phyloP scores from a whole-genome alignment of 2,113 vertebrate species.

The Erinaceus europaeus region DNA sequence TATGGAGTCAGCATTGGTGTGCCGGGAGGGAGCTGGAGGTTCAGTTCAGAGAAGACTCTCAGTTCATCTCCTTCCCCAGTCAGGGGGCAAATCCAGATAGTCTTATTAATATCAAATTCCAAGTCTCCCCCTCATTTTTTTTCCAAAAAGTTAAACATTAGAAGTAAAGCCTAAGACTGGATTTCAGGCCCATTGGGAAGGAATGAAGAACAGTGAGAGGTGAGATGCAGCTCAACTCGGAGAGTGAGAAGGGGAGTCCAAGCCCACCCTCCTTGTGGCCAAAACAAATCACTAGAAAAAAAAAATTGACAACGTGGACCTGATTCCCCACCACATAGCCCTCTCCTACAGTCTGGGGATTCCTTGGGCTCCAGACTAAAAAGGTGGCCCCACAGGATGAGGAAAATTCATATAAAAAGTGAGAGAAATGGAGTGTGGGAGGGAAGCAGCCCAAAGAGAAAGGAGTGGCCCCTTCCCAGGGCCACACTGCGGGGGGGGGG shows the following conservation, averaged over 20 bases:
- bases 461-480: background rate
- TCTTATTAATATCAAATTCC: background rate
- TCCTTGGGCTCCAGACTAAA: constrained; percentile 48
- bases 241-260: background rate
- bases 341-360: background rate
- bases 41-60: too few relatives aligned
- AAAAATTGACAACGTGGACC: too few relatives aligned
- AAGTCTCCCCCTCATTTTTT: background rate
- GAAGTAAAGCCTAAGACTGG: background rate
- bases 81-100: background rate
- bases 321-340: background rate
- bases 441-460: constrained; percentile 2
- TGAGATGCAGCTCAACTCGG: background rate
- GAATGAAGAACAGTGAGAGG: background rate
- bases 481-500: background rate
- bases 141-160: background rate
- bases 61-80: background rate
- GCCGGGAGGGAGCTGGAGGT: too few relatives aligned
- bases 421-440: background rate
- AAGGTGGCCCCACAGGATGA: constrained; percentile 49
- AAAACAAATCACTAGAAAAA: background rate
- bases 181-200: background rate
- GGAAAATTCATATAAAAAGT: constrained; percentile 33
- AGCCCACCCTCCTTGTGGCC: background rate
- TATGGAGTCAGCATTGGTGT: constrained; percentile 49